These are phyloP conservation scores for Chaenogobius annularis DNA, from an alignment of 2,113 vertebrate genomes.

Conservation along the genomic window DNA sequence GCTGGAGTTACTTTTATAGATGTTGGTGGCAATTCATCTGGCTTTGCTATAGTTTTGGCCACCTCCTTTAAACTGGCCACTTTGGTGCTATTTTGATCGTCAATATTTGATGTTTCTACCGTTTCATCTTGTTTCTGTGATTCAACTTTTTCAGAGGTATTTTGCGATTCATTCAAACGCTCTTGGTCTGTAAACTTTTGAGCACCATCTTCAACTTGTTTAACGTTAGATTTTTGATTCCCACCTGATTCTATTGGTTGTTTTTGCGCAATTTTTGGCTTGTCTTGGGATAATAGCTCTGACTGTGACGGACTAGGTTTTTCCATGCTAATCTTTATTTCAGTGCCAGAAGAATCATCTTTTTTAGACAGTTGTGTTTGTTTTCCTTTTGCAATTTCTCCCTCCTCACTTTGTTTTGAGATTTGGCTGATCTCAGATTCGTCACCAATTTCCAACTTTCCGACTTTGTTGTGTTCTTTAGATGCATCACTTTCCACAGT, in stretches of 20 bases:
- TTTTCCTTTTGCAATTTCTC: neutral
- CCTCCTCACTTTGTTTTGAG: neutral
- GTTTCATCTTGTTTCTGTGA: neutral
- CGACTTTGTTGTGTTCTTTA: neutral
- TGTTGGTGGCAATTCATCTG: neutral
- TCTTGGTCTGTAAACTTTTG: neutral
- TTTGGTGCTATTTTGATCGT: neutral
- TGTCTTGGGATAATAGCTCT: no score
- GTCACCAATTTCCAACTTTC: neutral
- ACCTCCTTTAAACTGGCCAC: neutral
- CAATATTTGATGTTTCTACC: neutral
- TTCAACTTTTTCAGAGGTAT: neutral
- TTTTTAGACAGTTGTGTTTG: neutral
- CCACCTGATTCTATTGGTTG: neutral
- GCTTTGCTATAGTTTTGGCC: neutral
- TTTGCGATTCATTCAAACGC: no score
- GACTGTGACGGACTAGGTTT: neutral
- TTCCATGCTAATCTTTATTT: neutral
- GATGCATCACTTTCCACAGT: neutral
- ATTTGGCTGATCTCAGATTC: neutral
- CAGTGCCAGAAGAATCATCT: neutral
- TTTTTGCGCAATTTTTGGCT: neutral
- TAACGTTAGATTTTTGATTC: neutral
- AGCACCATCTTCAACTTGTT: neutral
- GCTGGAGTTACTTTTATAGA: neutral